These are phyloP conservation scores for Struthidea cinerea DNA, from an alignment of 2,113 vertebrate genomes.

Conservation along the genomic window DNA sequence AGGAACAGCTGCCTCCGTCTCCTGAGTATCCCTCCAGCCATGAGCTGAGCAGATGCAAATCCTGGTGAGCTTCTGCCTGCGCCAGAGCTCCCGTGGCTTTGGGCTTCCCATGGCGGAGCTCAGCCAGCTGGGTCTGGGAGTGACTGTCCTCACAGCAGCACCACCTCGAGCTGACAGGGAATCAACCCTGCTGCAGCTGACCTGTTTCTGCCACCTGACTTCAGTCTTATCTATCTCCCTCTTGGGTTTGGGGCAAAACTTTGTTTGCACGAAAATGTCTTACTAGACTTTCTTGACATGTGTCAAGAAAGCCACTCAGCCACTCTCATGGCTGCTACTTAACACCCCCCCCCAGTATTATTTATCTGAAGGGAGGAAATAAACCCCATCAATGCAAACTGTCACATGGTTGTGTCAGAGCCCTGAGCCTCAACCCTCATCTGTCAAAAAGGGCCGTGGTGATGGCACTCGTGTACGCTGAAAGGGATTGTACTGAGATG, in stretches of 20 bases:
- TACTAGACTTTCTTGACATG: not conserved
- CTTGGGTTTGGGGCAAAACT: not conserved
- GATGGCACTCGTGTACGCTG: not conserved
- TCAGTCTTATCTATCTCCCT: not conserved
- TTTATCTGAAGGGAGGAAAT: not conserved
- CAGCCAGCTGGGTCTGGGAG: not conserved
- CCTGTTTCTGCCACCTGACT: not conserved
- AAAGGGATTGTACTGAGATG: not conserved
- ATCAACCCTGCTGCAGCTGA: not conserved
- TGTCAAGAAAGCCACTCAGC: not conserved
- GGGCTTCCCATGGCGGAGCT: not conserved
- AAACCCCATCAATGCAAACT: not conserved
- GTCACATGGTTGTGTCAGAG: not conserved
- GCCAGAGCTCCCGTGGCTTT: not conserved
- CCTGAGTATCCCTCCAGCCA: not conserved
- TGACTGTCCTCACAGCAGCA: not conserved
- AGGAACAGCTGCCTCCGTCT: slow-evolving; percentile 10
- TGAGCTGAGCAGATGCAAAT: not conserved
- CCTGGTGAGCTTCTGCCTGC: not conserved
- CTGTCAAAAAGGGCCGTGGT: not conserved
- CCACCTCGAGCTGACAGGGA: accelerated
- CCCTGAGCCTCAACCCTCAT: not conserved
- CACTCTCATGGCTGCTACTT: not conserved
- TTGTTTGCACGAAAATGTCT: not conserved
- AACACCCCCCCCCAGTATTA: not conserved